Evolutionary conservation across 2,113 vertebrate genomes (phyloP).

Genomic region (Ceyx melanurus): DNA sequence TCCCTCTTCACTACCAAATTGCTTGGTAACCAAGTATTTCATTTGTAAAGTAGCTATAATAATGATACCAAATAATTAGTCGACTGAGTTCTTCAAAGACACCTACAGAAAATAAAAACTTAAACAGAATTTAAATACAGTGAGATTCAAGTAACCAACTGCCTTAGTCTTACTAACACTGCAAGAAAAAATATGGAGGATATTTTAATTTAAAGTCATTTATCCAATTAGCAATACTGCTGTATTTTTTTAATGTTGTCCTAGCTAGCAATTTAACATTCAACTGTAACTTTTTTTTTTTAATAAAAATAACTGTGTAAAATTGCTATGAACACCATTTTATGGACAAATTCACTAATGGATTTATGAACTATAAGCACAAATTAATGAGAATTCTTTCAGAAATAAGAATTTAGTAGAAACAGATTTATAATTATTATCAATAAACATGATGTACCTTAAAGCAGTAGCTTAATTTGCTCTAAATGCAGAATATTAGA

Average conservation of each 20-base stretch:
- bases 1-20: background rate
- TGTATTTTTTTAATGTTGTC: background rate
- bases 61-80: background rate
- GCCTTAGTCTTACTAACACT: background rate
- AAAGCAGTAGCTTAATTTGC: background rate
- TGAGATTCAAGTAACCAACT: background rate
- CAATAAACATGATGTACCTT: slow-evolving; percentile 4
- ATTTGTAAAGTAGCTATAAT: background rate
- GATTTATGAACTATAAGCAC: background rate
- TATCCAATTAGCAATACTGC: background rate
- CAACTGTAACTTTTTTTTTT: background rate
- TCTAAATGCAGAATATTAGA: background rate
- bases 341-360: background rate
- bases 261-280: background rate
- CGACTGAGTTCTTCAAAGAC: background rate
- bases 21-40: background rate
- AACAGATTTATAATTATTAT: background rate
- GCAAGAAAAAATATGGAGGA: background rate
- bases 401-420: background rate
- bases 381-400: background rate
- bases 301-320: background rate
- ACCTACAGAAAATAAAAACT: background rate
- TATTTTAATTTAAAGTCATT: background rate
- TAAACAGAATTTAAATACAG: background rate
- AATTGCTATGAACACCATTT: background rate